Base-by-base conservation (phyloP, 2,888 invertebrate species). In the Terebella lapidaria region DNA sequence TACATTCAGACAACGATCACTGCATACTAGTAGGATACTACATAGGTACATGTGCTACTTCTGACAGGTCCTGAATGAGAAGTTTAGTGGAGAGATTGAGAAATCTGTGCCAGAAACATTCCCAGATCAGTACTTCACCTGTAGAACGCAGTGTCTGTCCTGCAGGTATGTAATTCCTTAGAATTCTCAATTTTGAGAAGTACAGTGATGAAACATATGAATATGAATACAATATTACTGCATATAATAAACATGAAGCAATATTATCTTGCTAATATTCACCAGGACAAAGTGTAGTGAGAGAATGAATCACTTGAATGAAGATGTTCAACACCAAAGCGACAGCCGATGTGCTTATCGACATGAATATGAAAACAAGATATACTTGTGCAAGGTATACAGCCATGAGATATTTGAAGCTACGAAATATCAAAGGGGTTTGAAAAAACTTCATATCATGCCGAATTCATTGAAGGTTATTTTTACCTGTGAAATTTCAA, bases 61-160 rank as follows among this genome's bases (percentile, higher is more conserved):
- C n/a, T n/a, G n/a, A n/a, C n/a, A 86, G 86, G 83, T 83, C 56
- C 80, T 91, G 55, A 90, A 90, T 81, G 86, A 88, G 60, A 89
- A 89, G 78, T 90, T 89, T 73, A 87, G 85, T 69, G 88, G 87
- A 1, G 84, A 86, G 68, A 86, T 89, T 46, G 84, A 80, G 62
- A 78, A 83, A 53, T 85, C 85, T 64, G 79, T 84, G 45, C 80
- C 85, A 22, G 85, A 86, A 72, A 83, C 88, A 56, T 90, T 90
- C 78, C 87, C 89, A 30, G 88, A 89, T 71, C 87, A 90, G 74
- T 89, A 89, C 81, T 90, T 90, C 72, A 89, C 89, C 0, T 91
- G 90, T 72, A 84, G 86, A 24, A 83, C 85, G 1, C 85, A 85
- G 67, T 91, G 90, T 76, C 83, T 86, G 62, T 87, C 89, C 1